Evolutionary conservation across 2,888 invertebrate species (phyloP), one percentile per base, ranked within the genome.

Genomic region (Nebria brevicollis): DNA sequence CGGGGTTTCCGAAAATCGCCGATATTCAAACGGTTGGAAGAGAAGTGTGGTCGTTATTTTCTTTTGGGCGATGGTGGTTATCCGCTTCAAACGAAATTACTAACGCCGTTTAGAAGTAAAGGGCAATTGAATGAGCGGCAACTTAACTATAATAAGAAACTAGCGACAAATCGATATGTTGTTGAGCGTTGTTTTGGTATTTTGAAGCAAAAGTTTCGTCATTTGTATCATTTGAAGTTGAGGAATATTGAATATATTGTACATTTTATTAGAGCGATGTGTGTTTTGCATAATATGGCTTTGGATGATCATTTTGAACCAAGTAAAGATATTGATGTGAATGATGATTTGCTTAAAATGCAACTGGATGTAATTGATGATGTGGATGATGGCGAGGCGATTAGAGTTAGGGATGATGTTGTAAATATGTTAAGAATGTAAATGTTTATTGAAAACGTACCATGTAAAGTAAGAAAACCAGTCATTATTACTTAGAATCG

Each of bases 1-100:
- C 66, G 85, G 66, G 84, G 85, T 74, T 85, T 85, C 64, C 81
- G 82, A 68, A 85, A 85, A 80, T 85, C 85, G 26, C 72, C 72
- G 13, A 15, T 72, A 72, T 72, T 6, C 20, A 25, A 13, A 10
- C 6, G 8, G 7, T 34, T 72, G 13, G 72, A 13, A 26, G 41
- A 25, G 8, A 72, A 34, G 10, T 72, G 72, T 25, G 72, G 13
- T 10, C 1, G 8, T 25, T 34, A 2, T 34, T 72, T 20, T 34
- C 8, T 20, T 20, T 25, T 72, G 20, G 72, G 72, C 7, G 72
- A 72, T 26, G 20, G 72, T 26, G 72, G 26, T 13, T 72, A 72
- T 26, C 72, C 72, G 7, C 26, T 6, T 34, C 10, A 10, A 34
- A 5, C 5, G 26, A 5, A 72, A 7, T 26, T 72, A 13, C 13